Evolutionary conservation across 2,113 vertebrate species (phyloP).

Genomic region (Hippocampus guttulatus): DNA sequence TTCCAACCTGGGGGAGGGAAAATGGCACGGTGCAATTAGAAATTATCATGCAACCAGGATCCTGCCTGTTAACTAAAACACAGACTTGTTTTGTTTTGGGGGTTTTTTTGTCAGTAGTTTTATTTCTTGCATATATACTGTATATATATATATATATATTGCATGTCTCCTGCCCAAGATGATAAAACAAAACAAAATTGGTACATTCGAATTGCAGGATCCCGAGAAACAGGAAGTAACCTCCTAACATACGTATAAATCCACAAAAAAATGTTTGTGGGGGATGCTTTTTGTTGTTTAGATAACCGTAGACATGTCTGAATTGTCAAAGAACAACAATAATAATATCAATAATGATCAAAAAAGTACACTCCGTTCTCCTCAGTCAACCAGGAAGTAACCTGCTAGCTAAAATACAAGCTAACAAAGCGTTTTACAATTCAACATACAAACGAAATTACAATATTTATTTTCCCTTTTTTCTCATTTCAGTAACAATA

Average conservation of each 20-base stretch:
- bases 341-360: too few species aligned
- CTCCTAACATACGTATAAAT: not conserved
- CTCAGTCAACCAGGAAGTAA: not conserved
- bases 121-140: too few species aligned
- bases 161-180: not conserved
- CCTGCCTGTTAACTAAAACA: not conserved
- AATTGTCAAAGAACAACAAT: too few species aligned
- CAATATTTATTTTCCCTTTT: not conserved
- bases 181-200: not conserved
- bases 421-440: too few species aligned
- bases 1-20: conserved; percentile 69
- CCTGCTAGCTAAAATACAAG: not conserved
- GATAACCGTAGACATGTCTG: not conserved
- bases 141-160: too few species aligned
- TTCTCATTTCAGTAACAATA: not conserved
- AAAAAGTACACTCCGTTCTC: not conserved
- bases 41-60: not conserved
- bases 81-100: too few species aligned
- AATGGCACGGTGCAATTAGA: not conserved
- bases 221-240: not conserved
- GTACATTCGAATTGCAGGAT: not conserved
- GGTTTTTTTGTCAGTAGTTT: too few species aligned
- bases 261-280: too few species aligned
- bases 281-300: not conserved
- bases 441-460: too few species aligned